Base-by-base conservation (phyloP, 2,888 invertebrate genomes). In the Brenthis hecate region DNA sequence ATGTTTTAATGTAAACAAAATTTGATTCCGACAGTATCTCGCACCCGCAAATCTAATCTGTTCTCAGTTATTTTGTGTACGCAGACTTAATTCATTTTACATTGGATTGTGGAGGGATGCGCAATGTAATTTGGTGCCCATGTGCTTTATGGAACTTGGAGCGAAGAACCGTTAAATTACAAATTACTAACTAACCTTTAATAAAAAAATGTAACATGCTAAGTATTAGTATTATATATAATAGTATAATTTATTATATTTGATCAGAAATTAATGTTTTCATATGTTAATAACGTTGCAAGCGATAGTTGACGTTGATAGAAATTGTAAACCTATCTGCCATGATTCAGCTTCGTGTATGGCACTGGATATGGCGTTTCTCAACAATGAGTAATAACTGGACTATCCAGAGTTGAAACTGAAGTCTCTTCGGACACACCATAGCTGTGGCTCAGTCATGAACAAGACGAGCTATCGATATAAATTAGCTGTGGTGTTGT, bases 401-500 rank as follows among this genome's bases (percentile, higher is more conserved):
- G 54, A 55, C 60, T 66, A 70, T 68, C 66, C 69, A 69, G 66
- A 72, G 71, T 73, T 72, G 73, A 72, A 73, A 74, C 73, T 72
- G 72, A 73, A 74, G 73, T 68, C 72, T 66, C 68, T 68, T 68
- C 71, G 68, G 69, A 69, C 56, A 69, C 72, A 70, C 72, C 70
- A 71, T 69, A 73, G 72, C 63, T 71, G 72, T 74, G 78, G 79
- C 74, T 81, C 80, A 78, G 81, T 80, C 81, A 78, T 79, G 76
- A 80, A 86, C 87, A 85, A 85, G 86, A 85, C 81, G 82, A 78
- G 78, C 84, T 80, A 88, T 88, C 87, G 82, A 84, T 88, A 89
- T 91, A 91, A 91, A 91, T 91, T 91, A 89, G 87, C 83, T 75
- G 78, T 77, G 83, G 81, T 81, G 85, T 85, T 83, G 86, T 85